phyloP scores from a whole-genome alignment of 2,888 invertebrate genomes.

The Oxytorus armatus region DNA sequence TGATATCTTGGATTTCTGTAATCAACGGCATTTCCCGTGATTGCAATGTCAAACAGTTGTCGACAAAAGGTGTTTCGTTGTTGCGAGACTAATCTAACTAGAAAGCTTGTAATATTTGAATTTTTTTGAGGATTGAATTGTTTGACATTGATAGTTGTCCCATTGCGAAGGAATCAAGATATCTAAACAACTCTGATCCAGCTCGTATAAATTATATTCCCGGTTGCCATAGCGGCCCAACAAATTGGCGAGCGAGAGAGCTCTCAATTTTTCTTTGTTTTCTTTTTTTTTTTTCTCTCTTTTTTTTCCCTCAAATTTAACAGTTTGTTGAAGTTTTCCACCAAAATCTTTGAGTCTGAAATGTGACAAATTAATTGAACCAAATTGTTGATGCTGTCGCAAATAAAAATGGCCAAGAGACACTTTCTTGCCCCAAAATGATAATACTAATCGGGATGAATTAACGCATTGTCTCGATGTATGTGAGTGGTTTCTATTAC shows the following conservation, averaged over 20 bases:
- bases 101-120: too few relatives aligned
- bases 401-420: conserved; percentile 27
- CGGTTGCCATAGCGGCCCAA: conserved; percentile 71
- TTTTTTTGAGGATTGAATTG: too few relatives aligned
- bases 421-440: neutral
- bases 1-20: too few relatives aligned
- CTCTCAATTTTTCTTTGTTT: conserved; percentile 63
- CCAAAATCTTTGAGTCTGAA: conserved; percentile 69
- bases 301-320: conserved; percentile 36
- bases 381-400: conserved; percentile 20
- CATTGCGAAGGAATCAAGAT: neutral
- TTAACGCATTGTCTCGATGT: neutral
- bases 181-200: conserved; percentile 14
- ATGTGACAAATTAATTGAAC: conserved; percentile 59
- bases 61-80: too few relatives aligned
- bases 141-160: too few relatives aligned
- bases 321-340: conserved; percentile 52
- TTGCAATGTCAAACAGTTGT: too few relatives aligned
- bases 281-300: conserved; percentile 42
- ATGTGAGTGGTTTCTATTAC: conserved; percentile 37
- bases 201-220: conserved; percentile 17
- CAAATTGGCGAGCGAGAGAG: conserved; percentile 55
- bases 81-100: too few relatives aligned
- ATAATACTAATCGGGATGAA: neutral
- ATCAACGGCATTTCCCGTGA: too few relatives aligned